These are phyloP conservation scores for Prietella phreatophila DNA, from an alignment of 2,113 vertebrate species.

Conservation along the genomic window DNA sequence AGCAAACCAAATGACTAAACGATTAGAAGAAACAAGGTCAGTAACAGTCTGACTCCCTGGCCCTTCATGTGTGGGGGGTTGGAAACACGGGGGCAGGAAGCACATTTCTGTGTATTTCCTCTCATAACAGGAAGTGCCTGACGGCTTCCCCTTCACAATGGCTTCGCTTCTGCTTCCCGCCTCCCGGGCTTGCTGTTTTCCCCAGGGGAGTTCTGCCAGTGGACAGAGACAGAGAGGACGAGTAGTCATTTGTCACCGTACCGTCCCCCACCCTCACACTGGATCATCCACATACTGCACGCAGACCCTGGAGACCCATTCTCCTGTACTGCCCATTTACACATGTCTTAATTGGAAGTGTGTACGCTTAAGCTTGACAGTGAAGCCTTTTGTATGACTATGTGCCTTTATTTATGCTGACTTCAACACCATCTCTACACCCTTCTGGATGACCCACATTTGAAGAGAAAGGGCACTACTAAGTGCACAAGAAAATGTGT, in stretches of 20 bases:
- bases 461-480: neutral
- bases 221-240: conserved; percentile 74
- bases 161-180: conserved; percentile 96
- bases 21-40: conserved; percentile 68
- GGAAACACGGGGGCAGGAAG: conserved; percentile 87
- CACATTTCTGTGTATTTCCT: conserved; percentile 99
- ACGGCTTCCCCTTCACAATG: conserved; percentile 99
- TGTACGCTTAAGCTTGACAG: conserved; percentile 12
- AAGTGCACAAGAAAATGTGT: neutral
- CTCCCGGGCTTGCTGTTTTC: conserved; percentile 78
- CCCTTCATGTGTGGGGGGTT: conserved; percentile 50
- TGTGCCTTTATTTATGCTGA: conserved; percentile 35
- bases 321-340: conserved; percentile 28
- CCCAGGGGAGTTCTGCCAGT: conserved; percentile 70
- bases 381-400: conserved; percentile 10
- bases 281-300: conserved; percentile 31
- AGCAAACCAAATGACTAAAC: conserved; percentile 54
- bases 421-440: conserved; percentile 9
- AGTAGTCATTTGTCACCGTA: conserved; percentile 61
- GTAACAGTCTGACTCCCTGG: conserved; percentile 79
- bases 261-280: conserved; percentile 52
- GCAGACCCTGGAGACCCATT: conserved; percentile 27
- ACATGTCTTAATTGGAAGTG: conserved; percentile 35
- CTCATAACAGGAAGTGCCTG: conserved; percentile 99
- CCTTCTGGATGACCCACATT: conserved; percentile 10